A percentile compares a stretch with the other conserved stretches of the same genome.
These are phyloP conservation scores for Ditylenchus weischeri DNA, from an alignment of 2,888 invertebrate species.

Conservation along the genomic window DNA sequence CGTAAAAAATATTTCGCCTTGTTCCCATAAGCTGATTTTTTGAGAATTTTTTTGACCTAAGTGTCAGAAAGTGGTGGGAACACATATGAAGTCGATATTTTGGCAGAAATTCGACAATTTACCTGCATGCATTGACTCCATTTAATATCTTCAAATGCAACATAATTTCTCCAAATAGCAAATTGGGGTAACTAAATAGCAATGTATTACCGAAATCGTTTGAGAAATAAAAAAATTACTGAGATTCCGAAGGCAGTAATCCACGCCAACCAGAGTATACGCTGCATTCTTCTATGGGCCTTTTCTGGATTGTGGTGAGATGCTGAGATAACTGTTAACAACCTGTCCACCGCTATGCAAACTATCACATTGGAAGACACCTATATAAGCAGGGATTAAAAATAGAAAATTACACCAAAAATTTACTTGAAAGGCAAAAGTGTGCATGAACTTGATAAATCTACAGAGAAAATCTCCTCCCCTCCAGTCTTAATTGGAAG, in stretches of 20 bases:
- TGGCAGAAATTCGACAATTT: not conserved
- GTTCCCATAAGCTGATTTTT: too few relatives aligned
- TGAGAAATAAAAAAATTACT: not conserved
- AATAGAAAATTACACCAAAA: not conserved
- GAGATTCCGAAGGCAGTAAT: constrained; percentile 44
- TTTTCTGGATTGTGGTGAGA: constrained; percentile 48
- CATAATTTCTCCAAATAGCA: constrained; percentile 50
- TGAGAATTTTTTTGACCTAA: too few relatives aligned
- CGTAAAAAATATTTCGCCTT: too few relatives aligned
- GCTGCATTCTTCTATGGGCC: constrained; percentile 42
- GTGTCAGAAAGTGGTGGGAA: too few relatives aligned
- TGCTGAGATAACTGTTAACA: constrained; percentile 50
- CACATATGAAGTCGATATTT: too few relatives aligned
- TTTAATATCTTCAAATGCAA: constrained; percentile 48
- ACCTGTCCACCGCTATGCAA: constrained; percentile 57
- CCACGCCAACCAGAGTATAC: constrained; percentile 51
- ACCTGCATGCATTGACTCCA: constrained; percentile 54
- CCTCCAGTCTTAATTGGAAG: constrained; percentile 22
- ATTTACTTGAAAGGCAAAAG: constrained; percentile 53
- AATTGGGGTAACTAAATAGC: constrained; percentile 42
- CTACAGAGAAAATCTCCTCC: constrained; percentile 56
- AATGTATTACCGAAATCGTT: not conserved
- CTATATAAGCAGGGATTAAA: constrained; percentile 25
- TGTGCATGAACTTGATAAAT: constrained; percentile 54
- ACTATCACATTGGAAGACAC: constrained; percentile 59